Evolutionary conservation across 2,888 invertebrate species (phyloP), one percentile per base, ranked within the genome.

Genomic region (Tryphoninae sp.): DNA sequence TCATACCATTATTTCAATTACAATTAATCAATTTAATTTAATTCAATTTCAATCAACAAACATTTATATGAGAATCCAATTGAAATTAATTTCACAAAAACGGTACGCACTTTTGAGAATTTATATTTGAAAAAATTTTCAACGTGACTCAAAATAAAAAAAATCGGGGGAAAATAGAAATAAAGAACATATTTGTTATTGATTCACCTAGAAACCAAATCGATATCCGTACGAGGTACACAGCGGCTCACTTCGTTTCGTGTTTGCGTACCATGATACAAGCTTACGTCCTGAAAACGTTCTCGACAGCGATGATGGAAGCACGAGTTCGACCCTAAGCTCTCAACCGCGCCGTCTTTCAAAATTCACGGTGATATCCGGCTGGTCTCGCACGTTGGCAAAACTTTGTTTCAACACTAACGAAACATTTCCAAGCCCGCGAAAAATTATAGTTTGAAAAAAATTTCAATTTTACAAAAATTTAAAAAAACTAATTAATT

Each of bases 131-230:
- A 53, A 16, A 1, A 53, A 53, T 53, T 19, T 53, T n/a, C 0
- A 49, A 49, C 11, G 42, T 40, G 16, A 16, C 23, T 2, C 6
- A 1, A 19, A 16, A 49, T 0, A 40, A 42, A 9, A 8, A 16
- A n/a, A n/a, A n/a, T n/a, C n/a, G 11, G 2, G 33, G 26, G 9
- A 86, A 86, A 84, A 73, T 85, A 81, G 75, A 84, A 84, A 80
- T 74, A 72, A 88, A 88, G 19, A 19, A 19, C 19, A 19, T 19
- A 19, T 89, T 82, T 51, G 80, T 71, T 83, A 90, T 90, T 90
- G 90, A 89, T 89, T 90, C 84, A 86, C 86, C 83, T 85, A 86
- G 88, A 88, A 88, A 88, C 87, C 86, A 85, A 91, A 91, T 91
- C 91, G 88, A 90, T 89, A 89, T 86, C 86, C 87, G 89, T 88